phyloP scores from a whole-genome alignment of 2,113 vertebrate genomes.

The Hystrix cristata region DNA sequence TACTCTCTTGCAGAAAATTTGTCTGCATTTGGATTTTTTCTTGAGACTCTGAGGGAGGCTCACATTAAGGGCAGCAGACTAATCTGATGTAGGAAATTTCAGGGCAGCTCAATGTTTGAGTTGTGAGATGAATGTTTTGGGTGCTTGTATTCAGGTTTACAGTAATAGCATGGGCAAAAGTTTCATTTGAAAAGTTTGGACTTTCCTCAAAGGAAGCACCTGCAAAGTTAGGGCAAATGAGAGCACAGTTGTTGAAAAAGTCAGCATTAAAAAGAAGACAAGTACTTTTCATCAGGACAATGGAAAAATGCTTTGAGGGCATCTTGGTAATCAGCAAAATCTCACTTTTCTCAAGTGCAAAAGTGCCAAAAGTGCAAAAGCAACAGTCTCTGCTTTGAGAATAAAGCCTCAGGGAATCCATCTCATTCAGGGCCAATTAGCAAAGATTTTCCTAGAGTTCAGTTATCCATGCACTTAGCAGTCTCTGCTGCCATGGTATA shows the following conservation, averaged over 20 bases:
- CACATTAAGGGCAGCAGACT: background rate
- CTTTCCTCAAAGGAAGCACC: background rate
- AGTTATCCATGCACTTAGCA: background rate
- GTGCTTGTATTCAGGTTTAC: background rate
- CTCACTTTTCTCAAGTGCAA: background rate
- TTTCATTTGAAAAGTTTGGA: background rate
- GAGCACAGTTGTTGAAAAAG: background rate
- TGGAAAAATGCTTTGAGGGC: background rate
- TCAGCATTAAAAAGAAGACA: background rate
- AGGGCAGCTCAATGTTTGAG: background rate
- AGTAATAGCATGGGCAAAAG: background rate
- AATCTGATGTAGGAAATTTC: background rate
- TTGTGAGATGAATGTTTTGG: background rate
- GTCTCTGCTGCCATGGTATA: background rate
- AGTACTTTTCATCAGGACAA: background rate
- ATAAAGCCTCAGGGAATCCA: background rate
- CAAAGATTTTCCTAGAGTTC: background rate
- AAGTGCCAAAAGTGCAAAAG: background rate
- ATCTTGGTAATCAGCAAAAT: background rate
- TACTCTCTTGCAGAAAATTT: background rate
- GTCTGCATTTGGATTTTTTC: background rate
- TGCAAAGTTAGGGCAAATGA: background rate
- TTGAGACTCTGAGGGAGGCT: background rate
- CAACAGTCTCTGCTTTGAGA: background rate
- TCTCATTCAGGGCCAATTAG: background rate